Percentiles rank a stretch among this genome's conserved stretches.
Conservation (phyloP, 2,113 vertebrate species). For the Semicossyphus pulcher region DNA sequence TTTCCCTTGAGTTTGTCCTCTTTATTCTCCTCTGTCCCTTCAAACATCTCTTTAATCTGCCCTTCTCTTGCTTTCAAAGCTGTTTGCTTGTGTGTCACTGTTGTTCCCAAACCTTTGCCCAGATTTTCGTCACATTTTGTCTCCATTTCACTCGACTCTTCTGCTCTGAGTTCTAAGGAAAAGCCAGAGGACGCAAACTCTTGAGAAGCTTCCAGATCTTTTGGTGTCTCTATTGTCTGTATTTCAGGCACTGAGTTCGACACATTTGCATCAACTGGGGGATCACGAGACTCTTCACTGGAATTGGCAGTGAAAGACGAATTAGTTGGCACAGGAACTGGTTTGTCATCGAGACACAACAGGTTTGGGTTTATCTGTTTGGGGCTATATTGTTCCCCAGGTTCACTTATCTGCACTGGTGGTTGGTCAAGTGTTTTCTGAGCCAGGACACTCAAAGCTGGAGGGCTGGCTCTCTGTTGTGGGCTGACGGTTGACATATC, state of each 20-base stretch:
- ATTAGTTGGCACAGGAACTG: not conserved
- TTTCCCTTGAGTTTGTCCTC: not conserved
- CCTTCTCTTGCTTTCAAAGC: not conserved
- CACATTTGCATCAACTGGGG: no score
- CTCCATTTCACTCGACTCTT: rapidly evolving
- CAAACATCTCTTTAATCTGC: rapidly evolving
- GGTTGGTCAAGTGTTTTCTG: not conserved
- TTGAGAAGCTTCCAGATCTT: not conserved
- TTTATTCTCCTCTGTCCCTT: not conserved
- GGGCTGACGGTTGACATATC: not conserved
- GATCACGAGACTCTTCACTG: not conserved
- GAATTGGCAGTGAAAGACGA: not conserved
- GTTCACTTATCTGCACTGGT: not conserved
- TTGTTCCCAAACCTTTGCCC: not conserved
- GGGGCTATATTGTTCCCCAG: not conserved
- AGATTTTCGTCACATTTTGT: not conserved
- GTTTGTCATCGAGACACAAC: no score
- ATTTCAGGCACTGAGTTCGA: not conserved
- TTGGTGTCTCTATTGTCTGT: not conserved
- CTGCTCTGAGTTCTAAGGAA: no score
- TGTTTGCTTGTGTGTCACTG: not conserved
- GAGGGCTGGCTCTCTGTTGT: not conserved
- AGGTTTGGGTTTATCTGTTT: not conserved
- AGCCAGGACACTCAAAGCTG: not conserved
- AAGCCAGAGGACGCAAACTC: not conserved